Percentiles rank a stretch among this genome's conserved stretches.
These are phyloP conservation scores for Poecile montanus DNA, from an alignment of 2,797 vertebrate species.

Conservation along the genomic window DNA sequence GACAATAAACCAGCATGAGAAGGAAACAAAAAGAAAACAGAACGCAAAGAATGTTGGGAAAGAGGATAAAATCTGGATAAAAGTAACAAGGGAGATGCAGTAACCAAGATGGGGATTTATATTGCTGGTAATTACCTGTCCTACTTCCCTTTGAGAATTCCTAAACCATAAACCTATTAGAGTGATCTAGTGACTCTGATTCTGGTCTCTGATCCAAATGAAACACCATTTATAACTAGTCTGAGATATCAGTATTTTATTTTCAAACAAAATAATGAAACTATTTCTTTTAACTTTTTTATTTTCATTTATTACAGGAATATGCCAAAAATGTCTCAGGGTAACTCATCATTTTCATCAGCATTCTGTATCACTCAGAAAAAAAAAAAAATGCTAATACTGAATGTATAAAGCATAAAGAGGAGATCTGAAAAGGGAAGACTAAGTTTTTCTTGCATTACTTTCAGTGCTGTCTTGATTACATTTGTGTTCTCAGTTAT, in stretches of 20 bases:
- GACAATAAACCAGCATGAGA: neutral
- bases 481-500: neutral
- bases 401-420: neutral
- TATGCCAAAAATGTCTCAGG: neutral
- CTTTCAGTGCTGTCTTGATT: neutral
- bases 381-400: neutral
- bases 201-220: neutral
- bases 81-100: neutral
- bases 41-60: neutral
- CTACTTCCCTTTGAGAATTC: neutral
- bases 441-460: neutral
- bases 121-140: neutral
- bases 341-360: neutral
- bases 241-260: neutral
- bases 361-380: neutral
- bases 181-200: neutral
- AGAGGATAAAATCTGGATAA: neutral
- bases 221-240: neutral
- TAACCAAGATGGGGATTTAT: neutral
- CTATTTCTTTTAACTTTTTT: neutral
- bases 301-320: neutral
- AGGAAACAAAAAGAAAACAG: neutral
- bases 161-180: neutral
- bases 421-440: neutral
- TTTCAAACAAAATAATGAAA: neutral